A percentile compares a stretch with the other conserved stretches of the same genome.
Evolutionary conservation across 2,797 vertebrate genomes (phyloP).

Genomic region (Poecilia picta): DNA sequence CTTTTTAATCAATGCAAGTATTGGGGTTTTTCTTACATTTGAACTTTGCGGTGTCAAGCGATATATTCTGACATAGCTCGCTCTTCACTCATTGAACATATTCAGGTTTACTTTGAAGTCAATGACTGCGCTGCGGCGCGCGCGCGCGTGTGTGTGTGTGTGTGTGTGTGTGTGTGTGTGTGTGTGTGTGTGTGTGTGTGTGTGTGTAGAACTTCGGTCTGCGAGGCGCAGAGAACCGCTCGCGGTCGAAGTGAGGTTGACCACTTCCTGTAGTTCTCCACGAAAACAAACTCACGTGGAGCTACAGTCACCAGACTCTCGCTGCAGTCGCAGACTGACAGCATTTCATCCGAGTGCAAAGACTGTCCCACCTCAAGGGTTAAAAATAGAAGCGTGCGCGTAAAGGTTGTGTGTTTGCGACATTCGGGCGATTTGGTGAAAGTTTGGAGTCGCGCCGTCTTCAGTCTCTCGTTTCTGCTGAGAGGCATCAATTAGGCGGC

Average conservation of each 20-base stretch:
- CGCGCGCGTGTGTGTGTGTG: too few relatives aligned
- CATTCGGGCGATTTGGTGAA: slow-evolving; percentile 25
- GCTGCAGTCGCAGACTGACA: slow-evolving; percentile 29
- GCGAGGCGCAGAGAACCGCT: slow-evolving; percentile 1
- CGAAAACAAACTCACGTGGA: slow-evolving; percentile 85
- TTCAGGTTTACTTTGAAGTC: not conserved
- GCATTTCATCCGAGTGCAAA: not conserved
- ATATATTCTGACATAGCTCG: not conserved
- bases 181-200: too few relatives aligned
- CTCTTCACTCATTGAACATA: not conserved
- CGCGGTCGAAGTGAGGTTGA: slow-evolving; percentile 25
- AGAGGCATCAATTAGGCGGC: slow-evolving; percentile 52
- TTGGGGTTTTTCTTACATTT: not conserved
- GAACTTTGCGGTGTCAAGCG: not conserved
- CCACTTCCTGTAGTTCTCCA: slow-evolving; percentile 73
- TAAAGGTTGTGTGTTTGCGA: not conserved
- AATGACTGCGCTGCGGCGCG: too few relatives aligned
- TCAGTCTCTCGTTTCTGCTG: slow-evolving; percentile 20
- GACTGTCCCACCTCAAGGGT: not conserved
- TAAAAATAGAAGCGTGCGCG: not conserved
- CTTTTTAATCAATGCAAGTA: not conserved
- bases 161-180: too few relatives aligned
- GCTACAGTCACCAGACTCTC: slow-evolving; percentile 47
- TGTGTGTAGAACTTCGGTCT: not conserved
- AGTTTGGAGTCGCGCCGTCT: slow-evolving; percentile 37